Evolutionary conservation across 2,888 invertebrate genomes (phyloP).

Genomic region (Syrphus vitripennis): DNA sequence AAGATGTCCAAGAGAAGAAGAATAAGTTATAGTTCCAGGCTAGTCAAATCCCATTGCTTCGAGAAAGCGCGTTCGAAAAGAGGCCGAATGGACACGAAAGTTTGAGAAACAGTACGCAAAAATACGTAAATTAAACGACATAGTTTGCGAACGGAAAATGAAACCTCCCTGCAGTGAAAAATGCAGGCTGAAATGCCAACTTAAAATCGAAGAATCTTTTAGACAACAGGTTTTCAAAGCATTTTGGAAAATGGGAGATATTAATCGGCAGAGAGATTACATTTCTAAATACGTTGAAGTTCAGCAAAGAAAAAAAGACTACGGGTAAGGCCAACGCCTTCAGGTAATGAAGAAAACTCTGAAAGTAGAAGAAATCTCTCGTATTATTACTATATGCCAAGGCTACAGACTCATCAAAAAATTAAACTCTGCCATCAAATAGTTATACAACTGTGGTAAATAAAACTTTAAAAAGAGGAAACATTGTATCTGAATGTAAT

Average conservation of each 20-base stretch:
- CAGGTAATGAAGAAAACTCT: background rate
- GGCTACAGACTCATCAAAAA: background rate
- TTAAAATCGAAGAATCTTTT: background rate
- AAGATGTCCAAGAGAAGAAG: background rate
- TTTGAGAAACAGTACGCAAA: background rate
- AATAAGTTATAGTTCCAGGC: background rate
- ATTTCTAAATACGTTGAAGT: background rate
- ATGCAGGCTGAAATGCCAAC: background rate
- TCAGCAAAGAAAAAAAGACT: background rate
- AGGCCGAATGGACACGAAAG: background rate
- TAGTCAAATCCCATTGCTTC: background rate
- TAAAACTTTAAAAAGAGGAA: background rate
- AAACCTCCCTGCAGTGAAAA: background rate
- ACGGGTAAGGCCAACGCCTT: background rate
- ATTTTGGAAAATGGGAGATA: background rate
- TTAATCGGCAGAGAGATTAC: background rate
- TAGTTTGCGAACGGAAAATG: background rate
- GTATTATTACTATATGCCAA: background rate
- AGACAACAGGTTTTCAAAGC: background rate
- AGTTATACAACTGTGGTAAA: background rate
- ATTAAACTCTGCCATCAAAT: constrained; percentile 2
- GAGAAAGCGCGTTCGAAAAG: background rate
- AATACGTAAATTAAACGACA: background rate
- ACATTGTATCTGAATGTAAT: background rate
- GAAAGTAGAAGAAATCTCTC: background rate